Evolutionary conservation across 2,797 vertebrate genomes (phyloP), one percentile per base, ranked within the genome.

Genomic region (Acanthiza pusilla): DNA sequence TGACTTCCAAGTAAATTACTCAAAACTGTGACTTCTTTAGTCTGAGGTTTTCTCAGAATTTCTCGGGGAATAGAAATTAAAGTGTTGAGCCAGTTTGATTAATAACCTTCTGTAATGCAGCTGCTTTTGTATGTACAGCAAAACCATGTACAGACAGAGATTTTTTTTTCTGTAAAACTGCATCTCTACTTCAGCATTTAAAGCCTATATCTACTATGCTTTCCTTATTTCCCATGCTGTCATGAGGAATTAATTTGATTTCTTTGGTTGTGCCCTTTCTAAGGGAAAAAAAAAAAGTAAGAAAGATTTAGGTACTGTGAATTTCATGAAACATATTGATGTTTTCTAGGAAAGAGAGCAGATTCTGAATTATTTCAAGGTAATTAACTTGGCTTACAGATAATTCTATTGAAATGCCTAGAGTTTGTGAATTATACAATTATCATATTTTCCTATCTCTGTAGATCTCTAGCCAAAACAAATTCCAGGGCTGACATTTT

Each of bases 401-500:
- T 63, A 91, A 67, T 72, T 85, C 72, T 65, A 16, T 13, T 54
- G 61, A 85, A 92, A 70, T 2, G 4, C 57, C 16, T 36, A 5
- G 18, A 74, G 36, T 29, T 68, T 85, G 54, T 5, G 3, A 83
- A 32, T 47, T 36, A 50, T 51, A 43, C 75, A 61, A 32, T 88
- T 85, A 89, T 19, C 1, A 0, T 42, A 73, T 87, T 54, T 91
- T 84, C n/a, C 53, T 40, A 18, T 63, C 40, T 82, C 43, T 34
- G 48, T 32, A 91, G 47, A 70, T 73, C 57, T 85, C 75, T 30
- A 91, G 78, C 75, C 72, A 89, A 95, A 94, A 89, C n/a, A 73
- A 89, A 92, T 72, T 84, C 62, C 34, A 66, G 53, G 74, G 63
- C 63, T 85, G 84, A 89, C 55, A 55, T 93, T 95, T 79, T 94